A percentile compares a stretch with the other conserved stretches of the same genome.
These are phyloP conservation scores for Crossocerus cetratus DNA, from an alignment of 2,888 invertebrate species.

Conservation along the genomic window DNA sequence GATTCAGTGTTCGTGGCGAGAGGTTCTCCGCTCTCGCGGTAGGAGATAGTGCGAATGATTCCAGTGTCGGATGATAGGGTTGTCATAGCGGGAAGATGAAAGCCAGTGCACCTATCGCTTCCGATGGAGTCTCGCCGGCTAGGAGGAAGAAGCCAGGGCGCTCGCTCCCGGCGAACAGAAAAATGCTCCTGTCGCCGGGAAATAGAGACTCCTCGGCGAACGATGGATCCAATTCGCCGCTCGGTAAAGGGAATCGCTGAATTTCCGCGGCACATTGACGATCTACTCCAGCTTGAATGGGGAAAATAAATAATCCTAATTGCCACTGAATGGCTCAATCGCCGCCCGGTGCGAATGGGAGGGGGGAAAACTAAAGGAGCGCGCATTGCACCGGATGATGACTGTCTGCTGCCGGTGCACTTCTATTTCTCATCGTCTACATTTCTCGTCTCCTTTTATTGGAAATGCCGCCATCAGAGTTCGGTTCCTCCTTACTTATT, in stretches of 20 bases:
- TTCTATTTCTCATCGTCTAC: conserved; percentile 16
- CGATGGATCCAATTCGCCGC: too few species aligned
- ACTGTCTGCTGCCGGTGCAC: conserved; percentile 31
- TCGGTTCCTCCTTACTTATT: conserved; percentile 62
- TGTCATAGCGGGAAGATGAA: conserved; percentile 12
- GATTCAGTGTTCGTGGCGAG: too few species aligned
- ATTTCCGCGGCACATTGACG: conserved; percentile 17
- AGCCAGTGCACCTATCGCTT: conserved; percentile 16
- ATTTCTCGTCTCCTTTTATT: conserved; percentile 20
- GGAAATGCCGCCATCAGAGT: conserved; percentile 33
- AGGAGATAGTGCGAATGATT: too few species aligned
- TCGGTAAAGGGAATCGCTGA: background rate
- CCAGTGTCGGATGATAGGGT: background rate
- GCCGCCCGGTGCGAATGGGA: conserved; percentile 22
- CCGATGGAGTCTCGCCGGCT: too few species aligned
- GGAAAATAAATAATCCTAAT: conserved; percentile 65
- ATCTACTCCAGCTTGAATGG: conserved; percentile 5
- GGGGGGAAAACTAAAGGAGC: conserved; percentile 39
- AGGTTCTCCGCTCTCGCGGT: too few species aligned
- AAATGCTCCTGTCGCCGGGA: too few species aligned
- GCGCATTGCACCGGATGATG: conserved; percentile 44
- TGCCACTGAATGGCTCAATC: conserved; percentile 49
- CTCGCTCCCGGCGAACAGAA: background rate
- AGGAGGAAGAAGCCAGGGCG: too few species aligned
- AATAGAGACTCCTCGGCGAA: too few species aligned